Evolutionary conservation across 2,888 invertebrate species (phyloP).

Genomic region (Polymixis flavicincta): DNA sequence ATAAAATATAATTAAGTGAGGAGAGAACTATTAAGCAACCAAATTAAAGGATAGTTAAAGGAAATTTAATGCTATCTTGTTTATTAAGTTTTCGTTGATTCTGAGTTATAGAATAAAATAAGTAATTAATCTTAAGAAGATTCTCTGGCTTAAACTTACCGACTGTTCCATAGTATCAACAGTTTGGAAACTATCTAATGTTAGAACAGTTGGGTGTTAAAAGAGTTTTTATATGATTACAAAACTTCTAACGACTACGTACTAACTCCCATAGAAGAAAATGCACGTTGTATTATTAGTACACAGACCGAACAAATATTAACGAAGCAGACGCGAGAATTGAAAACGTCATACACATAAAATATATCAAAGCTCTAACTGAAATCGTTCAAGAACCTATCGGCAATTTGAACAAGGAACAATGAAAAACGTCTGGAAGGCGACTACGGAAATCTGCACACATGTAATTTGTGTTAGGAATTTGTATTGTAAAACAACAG

Average conservation of each 20-base stretch:
- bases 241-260: no score
- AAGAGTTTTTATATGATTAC: no score
- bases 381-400: slow-evolving; percentile 63
- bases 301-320: not conserved
- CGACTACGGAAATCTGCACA: slow-evolving; percentile 78
- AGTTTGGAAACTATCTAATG: not conserved
- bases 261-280: not conserved
- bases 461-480: slow-evolving; percentile 82
- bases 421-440: slow-evolving; percentile 75
- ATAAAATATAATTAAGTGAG: slow-evolving; percentile 11
- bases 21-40: not conserved
- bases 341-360: slow-evolving; percentile 38
- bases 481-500: slow-evolving; percentile 83
- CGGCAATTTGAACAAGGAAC: slow-evolving; percentile 71
- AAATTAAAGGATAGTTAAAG: not conserved
- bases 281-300: not conserved
- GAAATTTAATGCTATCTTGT: not conserved
- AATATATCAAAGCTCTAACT: slow-evolving; percentile 37
- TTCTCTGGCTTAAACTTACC: not conserved
- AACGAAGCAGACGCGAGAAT: slow-evolving; percentile 20
- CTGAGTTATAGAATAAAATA: not conserved
- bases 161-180: not conserved
- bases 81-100: not conserved
- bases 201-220: no score
- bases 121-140: not conserved